Percentiles rank a stretch among this genome's conserved stretches.
These are phyloP conservation scores for Oxyteleia sp. DNA, from an alignment of 2,888 invertebrate species.

Conservation along the genomic window DNA sequence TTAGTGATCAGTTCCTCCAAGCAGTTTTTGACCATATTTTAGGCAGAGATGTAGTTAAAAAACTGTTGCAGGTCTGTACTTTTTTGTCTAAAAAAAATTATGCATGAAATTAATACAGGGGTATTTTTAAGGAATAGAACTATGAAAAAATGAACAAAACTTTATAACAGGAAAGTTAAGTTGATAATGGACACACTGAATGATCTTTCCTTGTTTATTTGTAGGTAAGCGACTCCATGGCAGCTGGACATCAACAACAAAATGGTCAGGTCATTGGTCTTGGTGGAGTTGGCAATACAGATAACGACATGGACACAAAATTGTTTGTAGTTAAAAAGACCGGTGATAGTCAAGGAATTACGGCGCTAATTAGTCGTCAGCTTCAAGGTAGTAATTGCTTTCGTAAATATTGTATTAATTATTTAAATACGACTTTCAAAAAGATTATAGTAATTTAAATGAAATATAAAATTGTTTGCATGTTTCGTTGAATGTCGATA, in stretches of 20 bases:
- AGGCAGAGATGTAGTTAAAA: slow-evolving; percentile 95
- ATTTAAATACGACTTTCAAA: neutral
- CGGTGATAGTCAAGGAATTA: slow-evolving; percentile 93
- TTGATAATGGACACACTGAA: too few species aligned
- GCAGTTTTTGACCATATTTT: slow-evolving; percentile 95
- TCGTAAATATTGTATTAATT: too few species aligned
- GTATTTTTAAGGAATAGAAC: too few species aligned
- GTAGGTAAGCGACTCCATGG: slow-evolving; percentile 94
- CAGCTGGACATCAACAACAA: slow-evolving; percentile 90
- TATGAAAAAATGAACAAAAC: too few species aligned
- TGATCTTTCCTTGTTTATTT: too few species aligned
- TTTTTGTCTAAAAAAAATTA: too few species aligned
- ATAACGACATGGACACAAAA: slow-evolving; percentile 91
- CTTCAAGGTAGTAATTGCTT: slow-evolving; percentile 90
- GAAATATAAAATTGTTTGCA: slow-evolving; percentile 68
- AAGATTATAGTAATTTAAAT: slow-evolving; percentile 65
- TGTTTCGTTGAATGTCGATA: slow-evolving; percentile 43
- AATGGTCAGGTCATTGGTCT: slow-evolving; percentile 90
- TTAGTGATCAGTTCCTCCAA: slow-evolving; percentile 94
- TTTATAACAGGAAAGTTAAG: slow-evolving; percentile 17
- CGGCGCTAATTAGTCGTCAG: slow-evolving; percentile 92
- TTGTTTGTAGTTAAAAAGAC: slow-evolving; percentile 93
- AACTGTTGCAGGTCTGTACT: slow-evolving; percentile 92
- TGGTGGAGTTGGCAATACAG: slow-evolving; percentile 81
- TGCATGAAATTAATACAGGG: too few species aligned